Base-by-base conservation (phyloP, 2,113 vertebrate genomes). In the Marmota flaviventris region DNA sequence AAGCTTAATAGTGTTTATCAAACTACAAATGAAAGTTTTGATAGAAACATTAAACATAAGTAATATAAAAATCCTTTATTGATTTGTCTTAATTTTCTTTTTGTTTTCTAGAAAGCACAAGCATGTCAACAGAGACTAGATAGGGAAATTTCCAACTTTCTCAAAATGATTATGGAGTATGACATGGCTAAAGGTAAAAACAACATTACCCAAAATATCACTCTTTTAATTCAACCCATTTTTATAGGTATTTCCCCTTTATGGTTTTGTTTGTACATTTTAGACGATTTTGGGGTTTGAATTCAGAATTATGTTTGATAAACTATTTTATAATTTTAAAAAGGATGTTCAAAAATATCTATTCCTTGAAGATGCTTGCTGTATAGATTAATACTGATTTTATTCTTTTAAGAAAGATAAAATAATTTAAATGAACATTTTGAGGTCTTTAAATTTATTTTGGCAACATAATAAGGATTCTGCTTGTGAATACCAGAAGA, bases 121-220 rank as follows among this genome's bases (percentile, higher is more conserved):
- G 72, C 94, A 58, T 99, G 99, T 96, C 99, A 99, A 48, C 99
- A 99, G 95, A 99, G 98, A 96, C 98, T 99, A 76, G 98, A 99
- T 94, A 98, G 97, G 78, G 99, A 99, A 96, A 98, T 99, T 96
- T 98, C 98, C 94, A 98, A 65, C 61, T 99, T 99, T 90, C 97
- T 99, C 89, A 98, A 98, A 97, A 98, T 99, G 98, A 98, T 99
- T 95, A 99, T 98, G 97, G 98, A 98, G 37, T 98, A 98, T 45
- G 98, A 99, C 83, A 97, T 98, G 91, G 95, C 98, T 95, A 98
- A 99, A 99, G 99, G 99, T 99, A 99, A 99, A 98, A 92, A 34
- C 82, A n/a, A 34, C 17, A 79, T 17, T 39, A 34, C 58, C 5
- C 37, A 61, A 51, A 8, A 51, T n/a, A 58, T 75, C 9, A 58